Base-by-base conservation (phyloP, 1,140 invertebrate species). In the Yoshiicerus persimilis region DNA sequence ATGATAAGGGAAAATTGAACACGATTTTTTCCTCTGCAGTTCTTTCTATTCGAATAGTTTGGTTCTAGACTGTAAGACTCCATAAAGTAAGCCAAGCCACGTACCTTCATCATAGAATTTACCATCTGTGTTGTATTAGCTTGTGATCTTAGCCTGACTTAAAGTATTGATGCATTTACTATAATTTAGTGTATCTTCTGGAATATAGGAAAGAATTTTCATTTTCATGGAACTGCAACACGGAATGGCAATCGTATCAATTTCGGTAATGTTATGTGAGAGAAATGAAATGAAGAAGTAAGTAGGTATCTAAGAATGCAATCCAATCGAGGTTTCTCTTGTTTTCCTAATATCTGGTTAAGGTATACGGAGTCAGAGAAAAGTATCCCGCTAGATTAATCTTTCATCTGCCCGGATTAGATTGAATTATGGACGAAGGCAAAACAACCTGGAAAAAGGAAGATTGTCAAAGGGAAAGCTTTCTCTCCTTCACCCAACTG, bases 381-480 rank as follows among this genome's bases (percentile, higher is more conserved):
- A 80, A 47, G 38, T 86, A 30, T 62, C 80, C 87, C 32, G n/a
- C n/a, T n/a, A 86, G 87, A 88, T 88, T 88, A 88, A 88, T 88
- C 87, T 88, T 88, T 88, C 87, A 88, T 88, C 87, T 88, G 36
- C 30, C 84, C 39, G 87, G 87, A 88, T 88, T 88, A 88, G 84
- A 88, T 88, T 88, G 87, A 88, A 88, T 88, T 88, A 88, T 88
- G 84, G 84, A 86, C 30, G 47, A 88, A 66, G 30, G 34, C 20
- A 39, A 39, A 41, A 84, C 36, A 34, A 36, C 32, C 23, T 80
- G n/a, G 34, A 23, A 80, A 80, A 30, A 34, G 83, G 83, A 38
- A 84, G 6, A 41, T 27, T 47, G 25, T 27, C 66, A 70, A 84
- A 62, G 39, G 36, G 10, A 84, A 41, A 84, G 23, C 66, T 70